Percentiles rank a stretch among this genome's conserved stretches.
Evolutionary conservation across 37 sponge, comb jelly and placozoan species (phyloP).

Genomic region (Geodia barretti): DNA sequence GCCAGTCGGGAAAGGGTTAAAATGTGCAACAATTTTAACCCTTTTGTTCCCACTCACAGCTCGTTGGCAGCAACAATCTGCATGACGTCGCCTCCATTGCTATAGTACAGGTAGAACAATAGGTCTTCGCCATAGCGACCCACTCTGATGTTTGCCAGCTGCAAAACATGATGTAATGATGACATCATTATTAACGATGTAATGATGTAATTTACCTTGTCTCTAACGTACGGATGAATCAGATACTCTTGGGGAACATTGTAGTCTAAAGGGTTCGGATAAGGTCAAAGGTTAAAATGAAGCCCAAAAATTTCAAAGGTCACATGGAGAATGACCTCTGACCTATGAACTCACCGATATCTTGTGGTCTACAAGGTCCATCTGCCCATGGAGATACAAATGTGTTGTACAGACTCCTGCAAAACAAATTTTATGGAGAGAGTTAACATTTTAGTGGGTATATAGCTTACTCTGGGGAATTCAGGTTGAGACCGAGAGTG

Average conservation of each 20-base stretch:
- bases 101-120: slow-evolving; percentile 93
- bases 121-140: slow-evolving; percentile 92
- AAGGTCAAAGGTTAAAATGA: background rate
- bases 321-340: no score
- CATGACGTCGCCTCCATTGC: slow-evolving; percentile 91
- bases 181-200: background rate
- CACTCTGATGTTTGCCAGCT: slow-evolving; percentile 82
- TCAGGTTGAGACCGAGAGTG: slow-evolving; percentile 96
- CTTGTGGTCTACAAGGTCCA: slow-evolving; percentile 92
- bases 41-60: slow-evolving; percentile 84
- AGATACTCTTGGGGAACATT: slow-evolving; percentile 93
- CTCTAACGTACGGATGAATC: slow-evolving; percentile 83
- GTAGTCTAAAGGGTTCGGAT: slow-evolving; percentile 51
- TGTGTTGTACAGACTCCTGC: slow-evolving; percentile 89
- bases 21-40: no score
- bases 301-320: no score
- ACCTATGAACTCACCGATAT: slow-evolving; percentile 82
- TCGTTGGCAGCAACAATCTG: slow-evolving; percentile 90
- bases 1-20: background rate
- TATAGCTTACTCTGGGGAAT: slow-evolving; percentile 88
- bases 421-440: background rate
- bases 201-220: slow-evolving; percentile 60
- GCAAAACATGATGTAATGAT: background rate
- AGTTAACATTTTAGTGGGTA: background rate
- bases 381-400: slow-evolving; percentile 98